A percentile compares a stretch with the other conserved stretches of the same genome.
These are phyloP conservation scores for Philhelius pedissequus DNA, from an alignment of 2,888 invertebrate genomes.

Conservation along the genomic window DNA sequence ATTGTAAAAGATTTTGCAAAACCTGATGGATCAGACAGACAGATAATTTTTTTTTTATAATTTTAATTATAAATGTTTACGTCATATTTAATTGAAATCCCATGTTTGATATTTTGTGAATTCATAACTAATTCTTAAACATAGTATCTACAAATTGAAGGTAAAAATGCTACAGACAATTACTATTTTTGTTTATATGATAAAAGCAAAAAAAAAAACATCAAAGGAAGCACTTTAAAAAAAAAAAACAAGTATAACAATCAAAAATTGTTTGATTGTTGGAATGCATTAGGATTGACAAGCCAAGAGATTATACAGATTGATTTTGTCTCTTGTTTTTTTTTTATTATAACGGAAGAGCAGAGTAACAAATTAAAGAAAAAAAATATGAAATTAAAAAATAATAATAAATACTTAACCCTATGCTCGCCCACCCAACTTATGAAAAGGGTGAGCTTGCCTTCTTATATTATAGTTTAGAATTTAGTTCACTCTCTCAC, in stretches of 20 bases:
- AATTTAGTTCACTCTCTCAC: conserved; percentile 58
- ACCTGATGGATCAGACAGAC: too few relatives aligned
- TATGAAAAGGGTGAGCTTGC: conserved; percentile 7
- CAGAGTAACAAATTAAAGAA: conserved; percentile 7
- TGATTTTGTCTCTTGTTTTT: neutral
- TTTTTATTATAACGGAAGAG: conserved; percentile 32
- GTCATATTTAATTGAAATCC: neutral
- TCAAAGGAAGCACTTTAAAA: conserved; percentile 22
- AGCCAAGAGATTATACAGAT: conserved; percentile 18
- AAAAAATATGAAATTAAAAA: conserved; percentile 29
- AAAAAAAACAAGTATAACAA: neutral
- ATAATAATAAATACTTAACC: conserved; percentile 64
- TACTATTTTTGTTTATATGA: neutral
- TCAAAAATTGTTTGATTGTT: conserved; percentile 29
- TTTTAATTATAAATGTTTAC: neutral
- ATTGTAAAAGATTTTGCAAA: too few relatives aligned
- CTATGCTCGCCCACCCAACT: conserved; percentile 43
- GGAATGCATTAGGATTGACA: conserved; percentile 63
- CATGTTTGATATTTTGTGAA: neutral
- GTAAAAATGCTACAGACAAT: neutral
- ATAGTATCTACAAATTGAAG: neutral
- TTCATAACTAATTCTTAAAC: neutral
- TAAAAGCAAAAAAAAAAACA: neutral
- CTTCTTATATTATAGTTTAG: conserved; percentile 65
- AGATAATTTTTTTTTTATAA: neutral